A percentile compares a stretch with the other conserved stretches of the same genome.
Evolutionary conservation across 2,888 invertebrate genomes (phyloP).

Genomic region (Anaspis maculata): DNA sequence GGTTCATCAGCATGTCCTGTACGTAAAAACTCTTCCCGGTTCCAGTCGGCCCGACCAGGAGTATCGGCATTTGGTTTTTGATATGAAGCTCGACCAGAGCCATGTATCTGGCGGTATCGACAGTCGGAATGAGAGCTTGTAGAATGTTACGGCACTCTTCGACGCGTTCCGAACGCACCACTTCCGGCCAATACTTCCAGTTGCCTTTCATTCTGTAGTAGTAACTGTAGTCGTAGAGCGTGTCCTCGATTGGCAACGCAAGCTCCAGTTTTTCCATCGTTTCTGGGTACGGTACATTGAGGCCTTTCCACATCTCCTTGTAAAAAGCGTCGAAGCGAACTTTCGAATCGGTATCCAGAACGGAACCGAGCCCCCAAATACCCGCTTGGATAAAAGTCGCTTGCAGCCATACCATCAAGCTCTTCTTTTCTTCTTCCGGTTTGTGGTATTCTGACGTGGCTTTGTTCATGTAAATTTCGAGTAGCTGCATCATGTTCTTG

Average conservation of each 20-base stretch:
- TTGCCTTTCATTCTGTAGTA: slow-evolving; percentile 67
- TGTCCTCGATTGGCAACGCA: slow-evolving; percentile 66
- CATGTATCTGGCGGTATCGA: slow-evolving; percentile 76
- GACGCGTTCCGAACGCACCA: slow-evolving; percentile 55
- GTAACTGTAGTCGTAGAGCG: slow-evolving; percentile 75
- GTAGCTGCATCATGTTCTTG: slow-evolving; percentile 61
- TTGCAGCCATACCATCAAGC: slow-evolving; percentile 64
- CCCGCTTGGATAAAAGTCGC: slow-evolving; percentile 66
- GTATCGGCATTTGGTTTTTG: slow-evolving; percentile 55
- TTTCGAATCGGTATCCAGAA: slow-evolving; percentile 65
- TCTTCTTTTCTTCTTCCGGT: slow-evolving; percentile 54
- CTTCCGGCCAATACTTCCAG: slow-evolving; percentile 83
- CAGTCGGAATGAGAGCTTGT: slow-evolving; percentile 75
- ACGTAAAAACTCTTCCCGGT: slow-evolving; percentile 81
- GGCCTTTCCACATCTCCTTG: slow-evolving; percentile 47
- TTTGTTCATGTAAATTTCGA: slow-evolving; percentile 71
- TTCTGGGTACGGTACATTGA: slow-evolving; percentile 48
- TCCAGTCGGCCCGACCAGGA: slow-evolving; percentile 76
- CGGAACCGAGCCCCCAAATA: slow-evolving; percentile 81
- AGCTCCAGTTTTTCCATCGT: slow-evolving; percentile 62
- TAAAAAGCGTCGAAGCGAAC: slow-evolving; percentile 57
- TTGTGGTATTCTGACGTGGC: slow-evolving; percentile 50
- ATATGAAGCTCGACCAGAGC: slow-evolving; percentile 68
- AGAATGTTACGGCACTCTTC: slow-evolving; percentile 58
- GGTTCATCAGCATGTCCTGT: slow-evolving; percentile 62